Evolutionary conservation across 2,888 invertebrate species (phyloP), one percentile per base, ranked within the genome.

Genomic region (Tortricodes alternella): DNA sequence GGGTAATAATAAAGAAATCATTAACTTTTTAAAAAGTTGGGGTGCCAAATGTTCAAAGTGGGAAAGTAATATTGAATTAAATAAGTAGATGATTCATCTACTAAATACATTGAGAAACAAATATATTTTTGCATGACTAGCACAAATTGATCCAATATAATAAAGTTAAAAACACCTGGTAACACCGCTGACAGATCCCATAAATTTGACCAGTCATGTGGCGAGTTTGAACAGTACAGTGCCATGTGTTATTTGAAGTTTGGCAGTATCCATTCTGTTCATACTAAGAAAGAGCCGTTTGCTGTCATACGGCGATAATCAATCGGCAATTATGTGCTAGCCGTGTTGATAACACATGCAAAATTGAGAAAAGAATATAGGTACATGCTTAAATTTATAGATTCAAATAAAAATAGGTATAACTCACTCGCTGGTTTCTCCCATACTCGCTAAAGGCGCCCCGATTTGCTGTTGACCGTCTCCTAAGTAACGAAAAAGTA

Each of bases 371-470:
- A 35, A 19, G n/a, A n/a, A n/a, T n/a, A n/a, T n/a, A 39, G 11
- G 41, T 11, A 18, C 60, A 62, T 60, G 62, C 63, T 46, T 24
- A 41, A 38, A 27, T 24, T 16, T 24, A 29, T 23, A 8, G 35
- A 23, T 38, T 16, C 41, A 18, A 29, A 32, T 21, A 11, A 24
- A 18, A 53, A 46, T 35, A 24, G 29, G n/a, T n/a, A n/a, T n/a
- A 55, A 92, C 93, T 93, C 77, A 93, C 93, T 93, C 93, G 91
- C 91, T 92, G 27, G 92, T 92, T 75, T 93, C 93, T 21, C 93
- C 93, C 82, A 93, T 93, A 69, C 92, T 93, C 34, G 93, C 92
- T 46, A 93, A 78, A 16, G 93, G 93, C 61, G 93, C 93, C 59
- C 91, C 85, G 67, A 92, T 89, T 62, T 86, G 92, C 46, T 90